phyloP scores from a whole-genome alignment of 2,797 vertebrate genomes.

The Heteromormyrus szaboi region DNA sequence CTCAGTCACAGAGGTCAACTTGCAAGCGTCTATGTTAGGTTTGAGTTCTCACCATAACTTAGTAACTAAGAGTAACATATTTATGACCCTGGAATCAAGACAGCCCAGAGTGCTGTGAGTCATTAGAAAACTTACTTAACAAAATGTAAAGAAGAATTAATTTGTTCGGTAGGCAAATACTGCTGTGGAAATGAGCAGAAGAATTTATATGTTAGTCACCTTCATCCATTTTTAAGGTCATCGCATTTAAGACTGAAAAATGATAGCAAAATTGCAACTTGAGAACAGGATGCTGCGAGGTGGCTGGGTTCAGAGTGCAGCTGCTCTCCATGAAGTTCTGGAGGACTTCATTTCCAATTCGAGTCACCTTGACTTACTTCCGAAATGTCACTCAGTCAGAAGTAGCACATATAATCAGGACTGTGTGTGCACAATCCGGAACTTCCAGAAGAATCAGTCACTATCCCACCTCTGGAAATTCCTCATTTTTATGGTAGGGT shows the following conservation, averaged over 20 bases:
- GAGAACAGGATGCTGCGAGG: neutral
- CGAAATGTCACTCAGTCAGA: neutral
- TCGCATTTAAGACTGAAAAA: neutral
- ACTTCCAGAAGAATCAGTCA: neutral
- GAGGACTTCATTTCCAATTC: neutral
- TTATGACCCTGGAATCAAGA: neutral
- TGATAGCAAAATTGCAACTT: neutral
- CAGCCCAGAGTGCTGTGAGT: neutral
- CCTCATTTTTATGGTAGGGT: neutral
- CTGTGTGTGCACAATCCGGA: neutral
- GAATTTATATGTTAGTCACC: neutral
- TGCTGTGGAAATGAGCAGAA: neutral
- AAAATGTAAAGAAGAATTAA: neutral
- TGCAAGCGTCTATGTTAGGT: neutral
- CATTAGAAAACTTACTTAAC: neutral
- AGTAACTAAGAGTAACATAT: neutral
- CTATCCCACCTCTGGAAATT: neutral
- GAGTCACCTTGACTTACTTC: neutral
- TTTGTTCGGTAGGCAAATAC: neutral
- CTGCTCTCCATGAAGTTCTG: neutral
- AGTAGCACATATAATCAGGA: neutral
- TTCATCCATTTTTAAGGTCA: neutral
- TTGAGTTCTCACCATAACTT: neutral
- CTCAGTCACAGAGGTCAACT: neutral
- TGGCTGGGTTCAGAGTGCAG: neutral